phyloP scores from a whole-genome alignment of 2,888 invertebrate species.

The Neocrepidodera transversa region DNA sequence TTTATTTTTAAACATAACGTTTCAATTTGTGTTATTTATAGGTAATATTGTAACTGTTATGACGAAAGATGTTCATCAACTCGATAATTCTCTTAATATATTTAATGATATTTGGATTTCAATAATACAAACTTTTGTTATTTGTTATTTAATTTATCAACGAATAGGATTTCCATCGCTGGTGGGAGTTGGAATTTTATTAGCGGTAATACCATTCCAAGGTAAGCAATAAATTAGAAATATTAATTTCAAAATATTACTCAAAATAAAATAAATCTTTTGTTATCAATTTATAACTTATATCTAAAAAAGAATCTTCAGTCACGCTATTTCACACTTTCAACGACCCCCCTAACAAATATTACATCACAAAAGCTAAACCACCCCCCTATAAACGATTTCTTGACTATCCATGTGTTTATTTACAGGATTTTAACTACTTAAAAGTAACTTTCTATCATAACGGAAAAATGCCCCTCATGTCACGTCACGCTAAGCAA shows the following conservation, averaged over 20 bases:
- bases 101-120: conserved; percentile 93
- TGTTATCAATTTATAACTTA: neutral
- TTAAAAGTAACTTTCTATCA: neutral
- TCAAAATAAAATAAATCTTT: too few species aligned
- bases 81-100: conserved; percentile 86
- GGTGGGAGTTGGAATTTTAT: conserved; percentile 63
- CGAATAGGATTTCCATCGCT: conserved; percentile 63
- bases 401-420: too few species aligned
- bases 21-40: conserved; percentile 12
- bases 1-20: too few species aligned
- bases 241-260: too few species aligned
- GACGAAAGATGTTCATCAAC: conserved; percentile 90
- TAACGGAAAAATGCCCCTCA: too few species aligned
- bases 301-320: too few species aligned
- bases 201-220: conserved; percentile 47
- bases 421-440: too few species aligned
- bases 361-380: too few species aligned
- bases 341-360: too few species aligned
- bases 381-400: too few species aligned
- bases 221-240: conserved; percentile 37
- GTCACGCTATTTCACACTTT: too few species aligned
- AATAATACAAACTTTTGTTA: conserved; percentile 80
- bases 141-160: conserved; percentile 78
- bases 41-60: conserved; percentile 83
- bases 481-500: too few species aligned